A percentile compares a stretch with the other conserved stretches of the same genome.
Conservation (phyloP, 1,140 invertebrate species). For the Drosophila burlai region DNA sequence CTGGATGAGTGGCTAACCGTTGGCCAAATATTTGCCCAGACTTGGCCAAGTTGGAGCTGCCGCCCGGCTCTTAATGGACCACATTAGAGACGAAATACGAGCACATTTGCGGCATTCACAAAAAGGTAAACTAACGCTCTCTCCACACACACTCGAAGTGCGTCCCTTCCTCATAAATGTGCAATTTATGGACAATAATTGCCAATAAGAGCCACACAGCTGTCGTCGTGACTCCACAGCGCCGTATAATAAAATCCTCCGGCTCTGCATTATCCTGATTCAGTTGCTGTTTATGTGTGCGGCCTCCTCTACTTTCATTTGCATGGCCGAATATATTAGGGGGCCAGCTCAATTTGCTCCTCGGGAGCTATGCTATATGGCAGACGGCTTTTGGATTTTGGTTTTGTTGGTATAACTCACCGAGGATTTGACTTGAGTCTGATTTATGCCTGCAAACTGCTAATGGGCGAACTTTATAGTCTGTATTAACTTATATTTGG, state of each 20-base stretch:
- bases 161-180: conserved; percentile 61
- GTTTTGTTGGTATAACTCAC: conserved; percentile 30
- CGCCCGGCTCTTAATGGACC: conserved; percentile 64
- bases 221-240: conserved; percentile 53
- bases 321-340: conserved; percentile 42
- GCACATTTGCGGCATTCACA: conserved; percentile 62
- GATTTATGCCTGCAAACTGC: conserved; percentile 19
- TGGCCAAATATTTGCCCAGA: conserved; percentile 68
- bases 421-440: conserved; percentile 22
- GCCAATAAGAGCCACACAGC: conserved; percentile 78
- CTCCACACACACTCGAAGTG: conserved; percentile 20
- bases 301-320: conserved; percentile 57
- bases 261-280: conserved; percentile 27
- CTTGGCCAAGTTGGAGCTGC: conserved; percentile 11
- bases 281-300: conserved; percentile 44
- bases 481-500: background rate
- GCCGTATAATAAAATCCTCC: conserved; percentile 50
- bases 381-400: conserved; percentile 11
- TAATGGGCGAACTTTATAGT: background rate
- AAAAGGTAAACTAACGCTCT: conserved; percentile 69
- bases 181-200: conserved; percentile 83
- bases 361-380: conserved; percentile 18
- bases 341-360: conserved; percentile 30
- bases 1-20: conserved; percentile 63
- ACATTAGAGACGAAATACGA: conserved; percentile 78